Evolutionary conservation across 2,113 vertebrate genomes (phyloP).

Genomic region (Colaptes auratus): DNA sequence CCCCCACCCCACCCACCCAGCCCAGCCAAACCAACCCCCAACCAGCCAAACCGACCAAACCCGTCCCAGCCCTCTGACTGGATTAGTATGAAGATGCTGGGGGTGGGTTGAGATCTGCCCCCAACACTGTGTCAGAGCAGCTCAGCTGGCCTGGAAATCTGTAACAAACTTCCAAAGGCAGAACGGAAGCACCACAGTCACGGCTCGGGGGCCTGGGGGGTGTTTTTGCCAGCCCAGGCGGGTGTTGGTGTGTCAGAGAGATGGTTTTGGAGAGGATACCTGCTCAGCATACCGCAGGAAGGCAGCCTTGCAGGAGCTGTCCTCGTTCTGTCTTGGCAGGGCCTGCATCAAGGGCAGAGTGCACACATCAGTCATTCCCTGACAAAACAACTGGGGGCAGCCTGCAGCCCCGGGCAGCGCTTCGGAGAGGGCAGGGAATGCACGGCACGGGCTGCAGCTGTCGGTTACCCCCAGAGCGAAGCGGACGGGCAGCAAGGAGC

Average conservation of each 20-base stretch:
- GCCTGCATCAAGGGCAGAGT: slow-evolving; percentile 66
- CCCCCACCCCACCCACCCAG: no score
- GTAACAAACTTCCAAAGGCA: no score
- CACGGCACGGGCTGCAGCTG: neutral
- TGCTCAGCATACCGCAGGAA: slow-evolving; percentile 68
- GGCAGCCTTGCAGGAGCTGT: slow-evolving; percentile 33
- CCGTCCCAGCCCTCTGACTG: no score
- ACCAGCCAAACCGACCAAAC: no score
- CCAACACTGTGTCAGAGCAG: no score
- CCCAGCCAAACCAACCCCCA: no score
- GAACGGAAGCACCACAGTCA: no score
- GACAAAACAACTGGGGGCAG: neutral
- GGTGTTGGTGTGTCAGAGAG: neutral
- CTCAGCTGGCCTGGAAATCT: no score
- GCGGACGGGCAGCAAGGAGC: neutral
- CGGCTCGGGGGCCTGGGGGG: no score
- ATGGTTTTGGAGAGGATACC: slow-evolving; percentile 58
- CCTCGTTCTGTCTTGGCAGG: slow-evolving; percentile 28
- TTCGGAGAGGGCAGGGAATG: neutral
- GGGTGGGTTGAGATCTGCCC: no score
- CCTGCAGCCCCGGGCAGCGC: neutral
- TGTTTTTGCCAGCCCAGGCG: neutral
- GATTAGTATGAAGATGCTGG: no score
- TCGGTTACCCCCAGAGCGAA: neutral
- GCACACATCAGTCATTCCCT: neutral